These are phyloP conservation scores for Eublepharis macularius DNA, from an alignment of 2,113 vertebrate species.

Conservation along the genomic window DNA sequence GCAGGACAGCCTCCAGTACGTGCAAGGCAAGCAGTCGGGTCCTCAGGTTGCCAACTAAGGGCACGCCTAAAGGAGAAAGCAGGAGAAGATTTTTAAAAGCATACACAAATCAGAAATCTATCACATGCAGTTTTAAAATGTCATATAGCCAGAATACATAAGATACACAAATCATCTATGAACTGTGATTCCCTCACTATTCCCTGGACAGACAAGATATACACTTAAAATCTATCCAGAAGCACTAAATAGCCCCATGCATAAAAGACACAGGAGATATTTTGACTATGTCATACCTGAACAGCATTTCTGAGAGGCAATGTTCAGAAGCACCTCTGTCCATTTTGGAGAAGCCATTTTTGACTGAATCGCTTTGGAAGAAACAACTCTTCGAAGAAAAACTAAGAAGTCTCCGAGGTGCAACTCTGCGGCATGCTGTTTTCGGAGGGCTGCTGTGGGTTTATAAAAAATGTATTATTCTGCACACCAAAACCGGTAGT, in stretches of 20 bases:
- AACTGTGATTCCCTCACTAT: neutral
- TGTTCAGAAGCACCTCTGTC: slow-evolving; percentile 97
- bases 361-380: slow-evolving; percentile 97
- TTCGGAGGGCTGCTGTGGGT: slow-evolving; percentile 80
- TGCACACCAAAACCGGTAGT: no score
- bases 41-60: slow-evolving; percentile 93
- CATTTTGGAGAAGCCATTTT: slow-evolving; percentile 99
- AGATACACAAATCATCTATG: neutral
- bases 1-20: slow-evolving; percentile 95
- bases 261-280: accelerated
- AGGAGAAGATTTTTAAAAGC: neutral
- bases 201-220: neutral
- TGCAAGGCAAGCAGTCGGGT: slow-evolving; percentile 94
- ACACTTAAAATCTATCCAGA: neutral
- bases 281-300: slow-evolving; percentile 79
- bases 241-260: no score
- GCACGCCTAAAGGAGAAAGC: slow-evolving; percentile 78
- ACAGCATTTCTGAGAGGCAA: slow-evolving; percentile 95
- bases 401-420: slow-evolving; percentile 97
- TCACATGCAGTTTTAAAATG: neutral
- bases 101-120: neutral
- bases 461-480: slow-evolving; percentile 13
- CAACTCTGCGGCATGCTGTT: slow-evolving; percentile 91
- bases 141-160: neutral
- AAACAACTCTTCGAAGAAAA: slow-evolving; percentile 94